phyloP scores from a whole-genome alignment of 1,140 invertebrate genomes.

The Ruditapes philippinarum region DNA sequence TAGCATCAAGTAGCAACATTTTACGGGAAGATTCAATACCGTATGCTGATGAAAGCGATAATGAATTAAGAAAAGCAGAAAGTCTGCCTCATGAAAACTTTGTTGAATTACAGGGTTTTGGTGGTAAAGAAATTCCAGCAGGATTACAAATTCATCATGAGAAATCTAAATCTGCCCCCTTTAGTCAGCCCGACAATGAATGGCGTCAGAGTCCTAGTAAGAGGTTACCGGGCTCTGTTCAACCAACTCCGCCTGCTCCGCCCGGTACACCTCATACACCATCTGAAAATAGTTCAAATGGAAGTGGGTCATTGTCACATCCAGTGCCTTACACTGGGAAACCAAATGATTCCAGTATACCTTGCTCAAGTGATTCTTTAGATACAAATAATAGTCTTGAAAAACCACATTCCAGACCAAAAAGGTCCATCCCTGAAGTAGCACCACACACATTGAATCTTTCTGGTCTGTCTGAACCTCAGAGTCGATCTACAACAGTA shows the following conservation, averaged over 20 bases:
- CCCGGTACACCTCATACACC: slow-evolving; percentile 51
- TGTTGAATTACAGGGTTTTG: not conserved
- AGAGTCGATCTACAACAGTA: not conserved
- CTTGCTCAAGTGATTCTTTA: not conserved
- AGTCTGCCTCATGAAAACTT: slow-evolving; percentile 55
- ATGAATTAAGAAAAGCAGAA: slow-evolving; percentile 47
- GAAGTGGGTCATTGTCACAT: not conserved
- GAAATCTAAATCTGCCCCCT: slow-evolving; percentile 47
- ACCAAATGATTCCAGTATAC: not conserved
- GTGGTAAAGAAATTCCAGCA: not conserved
- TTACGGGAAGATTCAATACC: slow-evolving; percentile 61
- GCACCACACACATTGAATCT: not conserved
- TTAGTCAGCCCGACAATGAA: not conserved
- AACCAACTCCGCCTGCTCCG: slow-evolving; percentile 51
- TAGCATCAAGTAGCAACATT: slow-evolving; percentile 39
- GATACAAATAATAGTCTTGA: not conserved
- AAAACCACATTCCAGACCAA: not conserved
- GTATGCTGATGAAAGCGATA: slow-evolving; percentile 60
- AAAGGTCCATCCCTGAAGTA: not conserved
- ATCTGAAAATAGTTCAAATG: slow-evolving; percentile 41
- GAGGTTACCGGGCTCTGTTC: not conserved
- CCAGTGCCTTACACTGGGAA: slow-evolving; percentile 53
- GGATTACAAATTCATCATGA: slow-evolving; percentile 38
- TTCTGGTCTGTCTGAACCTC: not conserved
- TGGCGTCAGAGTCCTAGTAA: not conserved